These are phyloP conservation scores for Acronicta psi DNA, from an alignment of 2,888 invertebrate genomes.

Conservation along the genomic window DNA sequence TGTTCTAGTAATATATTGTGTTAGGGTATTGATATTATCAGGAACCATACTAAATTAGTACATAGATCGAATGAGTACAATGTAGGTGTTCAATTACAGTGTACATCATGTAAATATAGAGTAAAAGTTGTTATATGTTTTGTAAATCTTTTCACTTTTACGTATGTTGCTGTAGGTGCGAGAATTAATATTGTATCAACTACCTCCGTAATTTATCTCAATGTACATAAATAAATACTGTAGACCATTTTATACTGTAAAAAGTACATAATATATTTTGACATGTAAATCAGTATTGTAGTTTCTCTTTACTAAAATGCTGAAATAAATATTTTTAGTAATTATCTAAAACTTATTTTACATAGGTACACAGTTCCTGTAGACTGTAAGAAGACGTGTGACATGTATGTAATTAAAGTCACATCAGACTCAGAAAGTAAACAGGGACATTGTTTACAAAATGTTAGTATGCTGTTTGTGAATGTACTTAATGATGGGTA, in stretches of 20 bases:
- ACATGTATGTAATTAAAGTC: background rate
- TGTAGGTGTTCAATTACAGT: conserved; percentile 22
- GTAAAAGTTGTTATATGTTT: conserved; percentile 64
- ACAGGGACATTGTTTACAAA: background rate
- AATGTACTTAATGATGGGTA: conserved; percentile 1
- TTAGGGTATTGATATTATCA: background rate
- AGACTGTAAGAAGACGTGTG: background rate
- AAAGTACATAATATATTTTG: conserved; percentile 48
- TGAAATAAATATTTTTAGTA: background rate
- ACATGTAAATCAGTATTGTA: conserved; percentile 9
- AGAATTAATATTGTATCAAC: conserved; percentile 15
- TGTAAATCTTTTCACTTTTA: conserved; percentile 60
- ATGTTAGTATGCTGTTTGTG: background rate
- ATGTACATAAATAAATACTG: conserved; percentile 26
- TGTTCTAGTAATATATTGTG: too few relatives aligned
- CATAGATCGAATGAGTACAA: conserved; percentile 16
- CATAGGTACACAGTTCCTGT: conserved; percentile 1
- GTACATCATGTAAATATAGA: conserved; percentile 53
- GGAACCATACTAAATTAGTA: conserved; percentile 15
- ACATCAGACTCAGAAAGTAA: conserved; percentile 1
- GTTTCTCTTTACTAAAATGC: conserved; percentile 13
- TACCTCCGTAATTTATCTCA: conserved; percentile 30
- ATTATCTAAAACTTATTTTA: conserved; percentile 2
- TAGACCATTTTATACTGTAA: conserved; percentile 24
- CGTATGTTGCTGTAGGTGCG: conserved; percentile 10